Conservation (phyloP, 2,888 invertebrate genomes). For the Orthosia gothica region DNA sequence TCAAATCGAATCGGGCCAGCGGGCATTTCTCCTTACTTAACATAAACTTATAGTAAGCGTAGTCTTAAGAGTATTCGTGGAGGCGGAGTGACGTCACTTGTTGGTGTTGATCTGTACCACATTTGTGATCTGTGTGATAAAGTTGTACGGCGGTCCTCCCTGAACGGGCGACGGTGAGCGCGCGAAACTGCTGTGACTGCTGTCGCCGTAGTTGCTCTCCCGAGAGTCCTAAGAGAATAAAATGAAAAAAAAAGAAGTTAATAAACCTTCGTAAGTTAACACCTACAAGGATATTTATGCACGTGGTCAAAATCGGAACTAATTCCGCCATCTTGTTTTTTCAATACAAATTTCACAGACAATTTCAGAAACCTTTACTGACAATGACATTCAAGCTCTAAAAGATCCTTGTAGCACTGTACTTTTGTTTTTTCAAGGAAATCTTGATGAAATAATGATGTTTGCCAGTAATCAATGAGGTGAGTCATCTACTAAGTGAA, state of each 20-base stretch:
- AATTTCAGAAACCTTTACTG: neutral
- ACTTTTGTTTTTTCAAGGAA: neutral
- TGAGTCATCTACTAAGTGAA: neutral
- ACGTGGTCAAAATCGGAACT: neutral
- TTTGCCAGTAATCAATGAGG: neutral
- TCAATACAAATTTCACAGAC: neutral
- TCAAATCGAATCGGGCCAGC: neutral
- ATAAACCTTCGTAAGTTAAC: neutral
- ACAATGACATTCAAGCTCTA: neutral
- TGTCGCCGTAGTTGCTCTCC: constrained; percentile 48
- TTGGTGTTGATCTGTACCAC: constrained; percentile 63
- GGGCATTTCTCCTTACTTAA: constrained; percentile 21
- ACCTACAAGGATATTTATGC: neutral
- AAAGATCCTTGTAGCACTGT: neutral
- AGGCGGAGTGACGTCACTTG: constrained; percentile 50
- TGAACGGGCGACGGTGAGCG: constrained; percentile 49
- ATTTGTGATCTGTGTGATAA: constrained; percentile 65
- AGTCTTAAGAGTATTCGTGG: constrained; percentile 42
- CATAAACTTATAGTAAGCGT: constrained; percentile 24
- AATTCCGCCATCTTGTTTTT: neutral
- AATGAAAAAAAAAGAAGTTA: neutral
- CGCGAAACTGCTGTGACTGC: constrained; percentile 45
- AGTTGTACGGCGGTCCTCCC: constrained; percentile 52
- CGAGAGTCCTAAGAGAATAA: constrained; percentile 48
- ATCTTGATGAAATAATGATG: too few relatives aligned